These are phyloP conservation scores for Thalassarche chlororhynchos DNA, from an alignment of 2,113 vertebrate genomes.

Conservation along the genomic window DNA sequence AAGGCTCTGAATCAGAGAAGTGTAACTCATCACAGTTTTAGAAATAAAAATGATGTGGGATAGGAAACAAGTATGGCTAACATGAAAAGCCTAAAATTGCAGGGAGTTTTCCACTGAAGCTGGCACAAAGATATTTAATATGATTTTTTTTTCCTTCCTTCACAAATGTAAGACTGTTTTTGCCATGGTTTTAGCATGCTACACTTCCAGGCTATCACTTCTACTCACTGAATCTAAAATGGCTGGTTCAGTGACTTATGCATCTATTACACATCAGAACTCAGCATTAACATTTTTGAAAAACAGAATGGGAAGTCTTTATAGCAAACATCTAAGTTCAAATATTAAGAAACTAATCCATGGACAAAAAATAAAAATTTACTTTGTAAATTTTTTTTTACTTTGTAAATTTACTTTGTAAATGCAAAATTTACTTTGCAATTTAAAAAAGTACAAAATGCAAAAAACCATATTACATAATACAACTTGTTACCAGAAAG, in stretches of 20 bases:
- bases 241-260: neutral
- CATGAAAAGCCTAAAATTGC: neutral
- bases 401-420: neutral
- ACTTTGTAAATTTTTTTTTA: neutral
- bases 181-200: neutral
- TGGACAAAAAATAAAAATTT: neutral
- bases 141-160: neutral
- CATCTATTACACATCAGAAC: neutral
- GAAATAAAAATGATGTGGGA: neutral
- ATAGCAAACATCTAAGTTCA: neutral
- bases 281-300: neutral
- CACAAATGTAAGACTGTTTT: neutral
- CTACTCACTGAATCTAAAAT: neutral
- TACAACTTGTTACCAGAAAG: neutral
- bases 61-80: neutral
- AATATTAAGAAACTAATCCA: neutral
- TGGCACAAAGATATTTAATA: neutral
- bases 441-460: neutral
- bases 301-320: neutral
- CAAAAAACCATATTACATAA: neutral
- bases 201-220: neutral
- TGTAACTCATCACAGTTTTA: neutral
- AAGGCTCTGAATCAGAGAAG: neutral
- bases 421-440: neutral
- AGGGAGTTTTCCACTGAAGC: neutral